Conservation (phyloP, 2,113 vertebrate species). For the Geococcyx californianus region DNA sequence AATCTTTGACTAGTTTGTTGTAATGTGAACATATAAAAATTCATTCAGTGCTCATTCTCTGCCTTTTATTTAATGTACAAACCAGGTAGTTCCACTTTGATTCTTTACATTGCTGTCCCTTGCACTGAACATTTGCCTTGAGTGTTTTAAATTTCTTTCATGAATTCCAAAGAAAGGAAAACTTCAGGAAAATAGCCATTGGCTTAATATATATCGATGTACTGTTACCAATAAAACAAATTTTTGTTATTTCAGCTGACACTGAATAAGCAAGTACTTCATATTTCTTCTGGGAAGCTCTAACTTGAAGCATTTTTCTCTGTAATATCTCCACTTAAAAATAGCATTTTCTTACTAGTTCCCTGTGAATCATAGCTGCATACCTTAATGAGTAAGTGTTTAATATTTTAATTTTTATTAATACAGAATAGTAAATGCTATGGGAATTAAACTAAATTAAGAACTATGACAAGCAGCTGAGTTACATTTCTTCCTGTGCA, state of each 20-base stretch:
- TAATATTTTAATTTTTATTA: constrained; percentile 65
- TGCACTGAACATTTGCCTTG: constrained; percentile 55
- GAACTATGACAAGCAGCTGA: background rate
- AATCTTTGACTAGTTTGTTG: constrained; percentile 77
- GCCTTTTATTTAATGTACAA: constrained; percentile 79
- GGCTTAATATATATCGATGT: constrained; percentile 14
- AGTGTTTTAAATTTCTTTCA: constrained; percentile 63
- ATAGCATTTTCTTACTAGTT: constrained; percentile 2
- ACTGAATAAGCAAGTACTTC: constrained; percentile 38
- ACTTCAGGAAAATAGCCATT: constrained; percentile 33
- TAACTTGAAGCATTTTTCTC: background rate
- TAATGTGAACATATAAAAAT: constrained; percentile 76
- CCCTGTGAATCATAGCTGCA: constrained; percentile 11
- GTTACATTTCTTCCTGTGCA: background rate
- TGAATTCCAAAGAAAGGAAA: constrained; percentile 33
- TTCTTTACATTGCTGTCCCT: constrained; percentile 68
- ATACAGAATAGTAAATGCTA: constrained; percentile 36
- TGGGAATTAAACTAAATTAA: constrained; percentile 26
- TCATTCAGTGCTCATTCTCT: constrained; percentile 74
- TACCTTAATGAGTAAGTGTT: constrained; percentile 55
- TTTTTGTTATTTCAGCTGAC: background rate
- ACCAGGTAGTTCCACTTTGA: constrained; percentile 64
- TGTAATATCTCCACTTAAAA: constrained; percentile 15
- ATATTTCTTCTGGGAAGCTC: background rate
- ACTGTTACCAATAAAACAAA: background rate